A percentile compares a stretch with the other conserved stretches of the same genome.
Evolutionary conservation across 2,113 vertebrate genomes (phyloP).

Genomic region (Morone chrysops): DNA sequence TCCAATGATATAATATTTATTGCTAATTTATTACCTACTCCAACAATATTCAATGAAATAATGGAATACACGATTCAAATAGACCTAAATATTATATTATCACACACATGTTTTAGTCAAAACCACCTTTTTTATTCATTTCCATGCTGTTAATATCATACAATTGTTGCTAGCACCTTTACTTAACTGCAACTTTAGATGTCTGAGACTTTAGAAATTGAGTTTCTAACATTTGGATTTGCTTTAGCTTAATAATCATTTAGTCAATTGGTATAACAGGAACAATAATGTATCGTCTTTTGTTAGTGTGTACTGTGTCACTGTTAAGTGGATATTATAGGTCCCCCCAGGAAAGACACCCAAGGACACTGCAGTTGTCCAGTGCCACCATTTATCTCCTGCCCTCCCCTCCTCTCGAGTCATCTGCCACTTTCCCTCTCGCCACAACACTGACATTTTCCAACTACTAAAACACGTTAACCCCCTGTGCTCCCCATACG

Average conservation of each 20-base stretch:
- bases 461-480: slow-evolving; percentile 68
- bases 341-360: slow-evolving; percentile 65
- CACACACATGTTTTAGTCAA: not conserved
- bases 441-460: slow-evolving; percentile 76
- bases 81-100: not conserved
- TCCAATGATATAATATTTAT: not conserved
- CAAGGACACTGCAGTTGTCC: slow-evolving; percentile 78
- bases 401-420: slow-evolving; percentile 60
- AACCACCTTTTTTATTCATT: not conserved
- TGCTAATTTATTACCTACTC: not conserved
- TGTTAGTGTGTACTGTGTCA: slow-evolving; percentile 46
- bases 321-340: slow-evolving; percentile 66
- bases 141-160: not conserved
- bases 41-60: not conserved
- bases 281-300: slow-evolving; percentile 23
- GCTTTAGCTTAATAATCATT: slow-evolving; percentile 4
- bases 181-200: not conserved
- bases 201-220: not conserved
- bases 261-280: not conserved
- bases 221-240: not conserved
- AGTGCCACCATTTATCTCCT: slow-evolving; percentile 65
- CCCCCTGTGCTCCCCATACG: slow-evolving; percentile 31
- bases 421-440: slow-evolving; percentile 36
- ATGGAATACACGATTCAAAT: not conserved
- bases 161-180: not conserved